These are phyloP conservation scores for Tetramorium alpestre DNA, from an alignment of 1,140 invertebrate species.

Conservation along the genomic window DNA sequence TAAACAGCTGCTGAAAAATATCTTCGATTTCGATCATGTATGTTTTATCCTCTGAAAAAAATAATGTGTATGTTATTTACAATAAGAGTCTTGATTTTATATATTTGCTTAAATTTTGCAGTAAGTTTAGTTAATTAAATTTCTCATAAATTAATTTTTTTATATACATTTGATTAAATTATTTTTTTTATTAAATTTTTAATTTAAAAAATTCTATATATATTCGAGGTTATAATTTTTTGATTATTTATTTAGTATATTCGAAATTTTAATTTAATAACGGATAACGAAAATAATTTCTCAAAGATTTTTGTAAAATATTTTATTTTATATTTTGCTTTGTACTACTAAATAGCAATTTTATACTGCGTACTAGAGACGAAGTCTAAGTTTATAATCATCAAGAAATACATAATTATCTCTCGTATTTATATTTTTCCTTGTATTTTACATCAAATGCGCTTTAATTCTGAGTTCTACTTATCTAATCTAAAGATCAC, in stretches of 20 bases:
- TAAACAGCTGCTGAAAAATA: constrained; percentile 34
- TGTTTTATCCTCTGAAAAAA: not conserved
- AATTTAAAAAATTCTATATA: too few relatives aligned
- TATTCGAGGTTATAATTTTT: not conserved
- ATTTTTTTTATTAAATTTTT: too few relatives aligned
- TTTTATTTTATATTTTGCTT: not conserved
- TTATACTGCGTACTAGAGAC: not conserved
- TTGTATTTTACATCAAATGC: not conserved
- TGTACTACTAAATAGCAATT: not conserved
- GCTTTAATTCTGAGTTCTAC: not conserved
- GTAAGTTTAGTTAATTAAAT: not conserved
- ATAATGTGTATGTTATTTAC: not conserved
- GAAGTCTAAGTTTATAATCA: not conserved
- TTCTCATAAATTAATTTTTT: not conserved
- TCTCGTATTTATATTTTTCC: not conserved
- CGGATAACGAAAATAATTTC: not conserved
- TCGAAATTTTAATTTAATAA: not conserved
- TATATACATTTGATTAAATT: not conserved
- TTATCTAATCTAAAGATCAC: constrained; percentile 10
- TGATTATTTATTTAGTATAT: not conserved
- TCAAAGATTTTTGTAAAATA: not conserved
- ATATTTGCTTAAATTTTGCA: not conserved
- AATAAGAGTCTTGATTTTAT: too few relatives aligned
- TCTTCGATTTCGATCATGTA: not conserved
- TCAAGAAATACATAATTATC: not conserved